Evolutionary conservation across 2,113 vertebrate genomes (phyloP).

Genomic region (Labeo rohita): DNA sequence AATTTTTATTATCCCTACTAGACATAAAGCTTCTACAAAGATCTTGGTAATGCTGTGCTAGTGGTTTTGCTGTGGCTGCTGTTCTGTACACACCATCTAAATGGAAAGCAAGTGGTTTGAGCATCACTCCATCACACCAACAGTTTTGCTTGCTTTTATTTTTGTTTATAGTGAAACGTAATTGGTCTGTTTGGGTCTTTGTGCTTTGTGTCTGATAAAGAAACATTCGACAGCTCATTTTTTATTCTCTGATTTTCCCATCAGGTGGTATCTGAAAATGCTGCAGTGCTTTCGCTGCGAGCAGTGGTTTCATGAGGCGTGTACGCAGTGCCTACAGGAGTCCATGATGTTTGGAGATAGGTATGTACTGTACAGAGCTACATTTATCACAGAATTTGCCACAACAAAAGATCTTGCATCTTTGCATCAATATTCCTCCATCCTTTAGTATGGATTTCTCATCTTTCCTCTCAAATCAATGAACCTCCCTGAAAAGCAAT

Average conservation of each 20-base stretch:
- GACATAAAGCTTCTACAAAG: background rate
- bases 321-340: constrained; percentile 91
- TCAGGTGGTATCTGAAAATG: constrained; percentile 98
- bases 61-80: background rate
- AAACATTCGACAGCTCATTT: background rate
- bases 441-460: constrained; percentile 2
- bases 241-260: constrained; percentile 8
- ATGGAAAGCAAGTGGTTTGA: background rate
- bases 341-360: constrained; percentile 96
- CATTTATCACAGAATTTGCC: background rate
- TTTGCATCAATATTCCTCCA: background rate
- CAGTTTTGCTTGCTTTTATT: background rate
- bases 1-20: background rate
- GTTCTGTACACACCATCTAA: background rate
- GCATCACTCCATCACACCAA: background rate
- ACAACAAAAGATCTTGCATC: background rate
- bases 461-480: background rate
- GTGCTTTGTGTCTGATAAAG: background rate
- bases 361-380: constrained; percentile 64
- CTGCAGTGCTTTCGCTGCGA: constrained; percentile 90
- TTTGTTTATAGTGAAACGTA: background rate
- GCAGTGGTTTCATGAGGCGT: constrained; percentile 99
- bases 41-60: background rate
- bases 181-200: constrained; percentile 17
- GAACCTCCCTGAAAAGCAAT: constrained; percentile 7